Evolutionary conservation across 2,888 invertebrate species (phyloP), one percentile per base, ranked within the genome.

Genomic region (Notodonta dromedarius): DNA sequence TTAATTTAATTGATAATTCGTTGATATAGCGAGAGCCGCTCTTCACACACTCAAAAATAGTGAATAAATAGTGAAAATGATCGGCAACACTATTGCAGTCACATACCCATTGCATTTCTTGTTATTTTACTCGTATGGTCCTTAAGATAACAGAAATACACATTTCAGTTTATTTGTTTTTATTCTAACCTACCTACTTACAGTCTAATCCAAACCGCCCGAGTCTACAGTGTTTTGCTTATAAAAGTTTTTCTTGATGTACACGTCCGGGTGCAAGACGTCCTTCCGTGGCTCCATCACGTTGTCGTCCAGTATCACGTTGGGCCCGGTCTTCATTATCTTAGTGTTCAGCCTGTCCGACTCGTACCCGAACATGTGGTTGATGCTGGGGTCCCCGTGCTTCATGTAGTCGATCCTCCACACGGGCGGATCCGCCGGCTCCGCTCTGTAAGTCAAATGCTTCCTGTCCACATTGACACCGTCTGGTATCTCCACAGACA

Each of bases 351-450:
- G 65, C 16, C 70, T 66, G 14, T 85, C 84, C 0, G 76, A 70
- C 6, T 84, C 84, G 55, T 75, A 80, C 0, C 70, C 79, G 14
- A 87, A 83, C 69, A 82, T 73, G 35, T 40, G 40, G 67, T 87
- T 86, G 0, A 88, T 40, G 40, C 83, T 85, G 0, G 91, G 87
- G 8, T 89, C 88, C 0, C 90, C 91, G 58, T 91, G 92, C 67
- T 90, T 91, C 80, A 81, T 84, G 69, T 92, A 93, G 67, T 93
- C 92, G 59, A 92, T 91, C 58, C 90, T 74, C 93, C 93, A 93
- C 0, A 89, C 84, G 0, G 91, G 85, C 0, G 85, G 77, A 16
- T 89, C 82, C 0, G 70, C 74, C 0, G 84, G 79, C 6, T 88
- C 83, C 5, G 69, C 65, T 53, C 83, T 83, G 59, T 83, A 88